phyloP scores from a whole-genome alignment of 2,797 vertebrate species.

The Propithecus perrieri region DNA sequence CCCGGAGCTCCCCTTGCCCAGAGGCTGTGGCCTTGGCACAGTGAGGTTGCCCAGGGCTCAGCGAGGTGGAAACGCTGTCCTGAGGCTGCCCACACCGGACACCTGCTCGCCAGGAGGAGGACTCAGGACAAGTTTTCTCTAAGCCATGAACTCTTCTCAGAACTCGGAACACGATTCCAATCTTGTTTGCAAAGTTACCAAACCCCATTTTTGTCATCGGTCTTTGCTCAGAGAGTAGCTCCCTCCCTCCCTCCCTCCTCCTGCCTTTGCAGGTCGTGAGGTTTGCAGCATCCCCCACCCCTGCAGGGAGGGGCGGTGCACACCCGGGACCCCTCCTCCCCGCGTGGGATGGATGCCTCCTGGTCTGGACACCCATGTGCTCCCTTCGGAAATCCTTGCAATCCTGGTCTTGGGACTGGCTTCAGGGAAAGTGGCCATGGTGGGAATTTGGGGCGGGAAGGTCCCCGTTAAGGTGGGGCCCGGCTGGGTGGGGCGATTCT shows the following conservation, averaged over 20 bases:
- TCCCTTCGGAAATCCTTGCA: not conserved
- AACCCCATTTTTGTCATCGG: not conserved
- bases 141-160: not conserved
- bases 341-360: no score
- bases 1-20: no score
- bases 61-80: no score
- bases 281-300: not conserved
- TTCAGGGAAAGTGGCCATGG: not conserved
- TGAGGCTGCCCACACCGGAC: rapidly evolving
- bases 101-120: not conserved
- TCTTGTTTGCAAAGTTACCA: not conserved
- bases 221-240: not conserved
- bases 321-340: not conserved
- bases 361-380: no score
- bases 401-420: not conserved
- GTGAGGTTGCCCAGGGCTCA: no score
- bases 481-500: not conserved
- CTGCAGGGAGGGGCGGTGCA: no score
- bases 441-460: not conserved
- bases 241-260: no score
- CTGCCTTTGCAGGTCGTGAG: not conserved
- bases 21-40: not conserved
- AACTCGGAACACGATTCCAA: not conserved
- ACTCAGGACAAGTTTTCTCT: no score
- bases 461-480: not conserved